phyloP scores from a whole-genome alignment of 2,797 vertebrate species.

The Somateria mollissima region DNA sequence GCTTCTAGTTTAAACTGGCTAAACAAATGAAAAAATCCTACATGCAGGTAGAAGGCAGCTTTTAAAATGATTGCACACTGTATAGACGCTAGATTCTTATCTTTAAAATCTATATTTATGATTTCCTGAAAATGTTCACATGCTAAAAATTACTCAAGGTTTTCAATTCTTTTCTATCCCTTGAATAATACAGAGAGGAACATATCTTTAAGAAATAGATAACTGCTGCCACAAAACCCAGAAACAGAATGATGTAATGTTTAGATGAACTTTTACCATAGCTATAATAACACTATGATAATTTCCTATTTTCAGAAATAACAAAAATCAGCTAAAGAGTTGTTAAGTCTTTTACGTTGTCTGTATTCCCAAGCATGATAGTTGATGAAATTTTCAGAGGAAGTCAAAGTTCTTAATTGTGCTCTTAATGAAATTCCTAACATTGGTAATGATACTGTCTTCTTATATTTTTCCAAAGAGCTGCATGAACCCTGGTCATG shows the following conservation, averaged over 20 bases:
- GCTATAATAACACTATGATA: neutral
- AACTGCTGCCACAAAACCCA: neutral
- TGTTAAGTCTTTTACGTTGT: neutral
- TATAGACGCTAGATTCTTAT: neutral
- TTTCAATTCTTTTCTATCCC: neutral
- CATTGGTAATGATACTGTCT: neutral
- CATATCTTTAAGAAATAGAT: neutral
- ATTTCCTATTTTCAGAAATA: slow-evolving; percentile 8
- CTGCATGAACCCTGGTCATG: neutral
- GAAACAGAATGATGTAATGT: neutral
- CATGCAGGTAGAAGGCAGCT: neutral
- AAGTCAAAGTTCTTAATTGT: slow-evolving; percentile 9
- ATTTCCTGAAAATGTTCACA: neutral
- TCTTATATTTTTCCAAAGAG: slow-evolving; percentile 19
- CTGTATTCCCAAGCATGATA: neutral
- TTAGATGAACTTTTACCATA: neutral
- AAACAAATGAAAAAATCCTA: neutral
- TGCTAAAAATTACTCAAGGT: neutral
- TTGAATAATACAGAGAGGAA: neutral
- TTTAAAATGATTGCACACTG: neutral
- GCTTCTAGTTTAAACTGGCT: neutral
- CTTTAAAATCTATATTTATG: neutral
- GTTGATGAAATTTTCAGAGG: slow-evolving; percentile 18
- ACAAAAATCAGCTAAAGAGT: neutral
- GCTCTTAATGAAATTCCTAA: slow-evolving; percentile 50